Conservation (phyloP, 1,140 invertebrate genomes). For the Drosophila auraria region DNA sequence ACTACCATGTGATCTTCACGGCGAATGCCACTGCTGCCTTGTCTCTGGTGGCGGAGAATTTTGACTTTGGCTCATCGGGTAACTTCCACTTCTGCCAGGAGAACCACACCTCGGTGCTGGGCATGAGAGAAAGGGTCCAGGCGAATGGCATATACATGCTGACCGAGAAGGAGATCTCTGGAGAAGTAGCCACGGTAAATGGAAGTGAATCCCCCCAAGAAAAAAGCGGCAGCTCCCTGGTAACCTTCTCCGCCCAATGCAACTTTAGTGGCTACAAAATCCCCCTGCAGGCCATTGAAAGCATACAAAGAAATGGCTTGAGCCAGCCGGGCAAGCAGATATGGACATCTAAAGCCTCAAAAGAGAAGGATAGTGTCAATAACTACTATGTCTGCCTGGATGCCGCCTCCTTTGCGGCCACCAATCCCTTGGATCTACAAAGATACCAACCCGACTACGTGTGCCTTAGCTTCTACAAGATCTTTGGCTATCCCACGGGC, state of each 20-base stretch:
- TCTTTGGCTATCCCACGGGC: slow-evolving; percentile 99
- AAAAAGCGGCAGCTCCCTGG: slow-evolving; percentile 87
- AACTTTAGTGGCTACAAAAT: slow-evolving; percentile 98
- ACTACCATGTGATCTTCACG: slow-evolving; percentile 96
- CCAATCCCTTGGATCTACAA: slow-evolving; percentile 91
- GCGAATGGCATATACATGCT: slow-evolving; percentile 86
- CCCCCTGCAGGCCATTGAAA: slow-evolving; percentile 90
- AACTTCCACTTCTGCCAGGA: slow-evolving; percentile 94
- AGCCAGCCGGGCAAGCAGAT: slow-evolving; percentile 73
- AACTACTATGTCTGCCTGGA: slow-evolving; percentile 95
- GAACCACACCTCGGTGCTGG: slow-evolving; percentile 97
- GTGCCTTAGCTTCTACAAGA: slow-evolving; percentile 98
- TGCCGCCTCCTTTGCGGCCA: slow-evolving; percentile 93
- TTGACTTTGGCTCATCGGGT: slow-evolving; percentile 88
- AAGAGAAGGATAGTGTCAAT: slow-evolving; percentile 45
- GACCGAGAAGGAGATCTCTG: slow-evolving; percentile 85
- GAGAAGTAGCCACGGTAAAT: not conserved
- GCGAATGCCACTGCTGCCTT: slow-evolving; percentile 94
- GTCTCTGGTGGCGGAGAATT: slow-evolving; percentile 93
- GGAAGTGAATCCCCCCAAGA: not conserved
- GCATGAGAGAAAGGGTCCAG: slow-evolving; percentile 91
- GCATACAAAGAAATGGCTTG: slow-evolving; percentile 88
- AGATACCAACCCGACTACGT: slow-evolving; percentile 94
- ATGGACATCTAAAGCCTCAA: not conserved
- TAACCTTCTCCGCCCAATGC: slow-evolving; percentile 96